These are phyloP conservation scores for Porphyrio hochstetteri DNA, from an alignment of 2,113 vertebrate species.

Conservation along the genomic window DNA sequence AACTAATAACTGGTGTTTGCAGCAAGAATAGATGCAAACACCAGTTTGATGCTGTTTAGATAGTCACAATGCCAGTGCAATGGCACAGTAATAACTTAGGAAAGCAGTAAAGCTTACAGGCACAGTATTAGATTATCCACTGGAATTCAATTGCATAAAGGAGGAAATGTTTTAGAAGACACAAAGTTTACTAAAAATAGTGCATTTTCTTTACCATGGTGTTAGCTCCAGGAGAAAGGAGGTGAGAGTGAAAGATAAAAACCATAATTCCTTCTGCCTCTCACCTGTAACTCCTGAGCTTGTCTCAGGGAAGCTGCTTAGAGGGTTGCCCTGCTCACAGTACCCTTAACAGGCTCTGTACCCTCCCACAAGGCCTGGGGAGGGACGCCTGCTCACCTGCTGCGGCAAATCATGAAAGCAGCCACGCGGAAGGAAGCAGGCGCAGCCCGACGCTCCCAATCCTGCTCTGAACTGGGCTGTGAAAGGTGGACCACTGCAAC, in stretches of 20 bases:
- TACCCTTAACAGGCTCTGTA: background rate
- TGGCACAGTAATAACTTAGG: background rate
- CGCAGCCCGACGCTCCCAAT: background rate
- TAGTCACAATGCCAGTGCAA: background rate
- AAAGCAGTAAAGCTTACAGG: background rate
- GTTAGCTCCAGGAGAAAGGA: background rate
- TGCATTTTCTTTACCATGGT: background rate
- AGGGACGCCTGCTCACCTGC: background rate
- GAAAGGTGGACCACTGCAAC: background rate
- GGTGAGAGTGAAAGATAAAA: background rate
- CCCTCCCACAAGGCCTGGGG: background rate
- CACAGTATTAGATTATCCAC: background rate
- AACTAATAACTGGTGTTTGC: background rate
- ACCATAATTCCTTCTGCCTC: background rate
- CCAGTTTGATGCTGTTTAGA: background rate
- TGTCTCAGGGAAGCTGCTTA: background rate
- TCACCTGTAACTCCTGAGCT: background rate
- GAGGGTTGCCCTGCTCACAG: background rate
- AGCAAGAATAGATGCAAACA: background rate
- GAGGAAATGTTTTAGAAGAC: background rate
- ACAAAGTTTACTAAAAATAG: background rate
- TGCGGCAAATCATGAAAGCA: background rate
- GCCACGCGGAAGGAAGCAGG: background rate
- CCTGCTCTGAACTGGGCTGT: background rate
- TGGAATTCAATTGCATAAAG: conserved; percentile 24